Evolutionary conservation across 1,140 invertebrate genomes (phyloP).

Genomic region (Drepana arcuata): DNA sequence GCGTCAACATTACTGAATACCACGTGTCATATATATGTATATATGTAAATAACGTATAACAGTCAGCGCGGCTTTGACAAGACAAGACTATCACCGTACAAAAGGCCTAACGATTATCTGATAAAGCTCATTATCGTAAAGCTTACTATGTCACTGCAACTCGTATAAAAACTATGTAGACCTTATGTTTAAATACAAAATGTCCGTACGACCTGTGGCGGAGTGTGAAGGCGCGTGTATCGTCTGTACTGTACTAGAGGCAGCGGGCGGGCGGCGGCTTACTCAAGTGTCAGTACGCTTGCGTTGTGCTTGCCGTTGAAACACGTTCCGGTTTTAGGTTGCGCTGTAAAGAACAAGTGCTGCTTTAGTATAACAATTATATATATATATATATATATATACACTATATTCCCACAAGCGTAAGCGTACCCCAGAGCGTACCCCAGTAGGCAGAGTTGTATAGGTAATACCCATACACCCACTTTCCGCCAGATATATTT

Average conservation of each 20-base stretch:
- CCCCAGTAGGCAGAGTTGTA: no score
- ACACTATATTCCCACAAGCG: no score
- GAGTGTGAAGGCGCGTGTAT: conserved; percentile 5
- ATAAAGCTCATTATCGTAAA: conserved; percentile 5
- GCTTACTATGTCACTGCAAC: conserved; percentile 18
- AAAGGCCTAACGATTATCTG: conserved; percentile 10
- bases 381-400: no score
- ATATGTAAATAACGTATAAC: conserved; percentile 11
- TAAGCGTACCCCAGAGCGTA: no score
- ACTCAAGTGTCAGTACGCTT: conserved; percentile 62
- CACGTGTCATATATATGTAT: no score
- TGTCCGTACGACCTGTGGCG: conserved; percentile 10
- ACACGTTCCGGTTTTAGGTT: conserved; percentile 56
- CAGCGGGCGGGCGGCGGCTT: conserved; percentile 40
- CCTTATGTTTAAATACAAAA: conserved; percentile 11
- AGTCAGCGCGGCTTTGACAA: conserved; percentile 23
- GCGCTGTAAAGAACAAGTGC: conserved; percentile 50
- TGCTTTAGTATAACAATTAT: no score
- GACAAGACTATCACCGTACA: conserved; percentile 17
- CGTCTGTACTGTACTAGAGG: conserved; percentile 28
- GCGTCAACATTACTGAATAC: no score
- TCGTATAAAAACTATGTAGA: conserved; percentile 23
- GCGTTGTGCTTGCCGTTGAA: conserved; percentile 55
- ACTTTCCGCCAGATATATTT: no score
- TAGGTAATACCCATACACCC: no score